Base-by-base conservation (phyloP, 2,797 vertebrate species). In the Leptatherina wallacei region DNA sequence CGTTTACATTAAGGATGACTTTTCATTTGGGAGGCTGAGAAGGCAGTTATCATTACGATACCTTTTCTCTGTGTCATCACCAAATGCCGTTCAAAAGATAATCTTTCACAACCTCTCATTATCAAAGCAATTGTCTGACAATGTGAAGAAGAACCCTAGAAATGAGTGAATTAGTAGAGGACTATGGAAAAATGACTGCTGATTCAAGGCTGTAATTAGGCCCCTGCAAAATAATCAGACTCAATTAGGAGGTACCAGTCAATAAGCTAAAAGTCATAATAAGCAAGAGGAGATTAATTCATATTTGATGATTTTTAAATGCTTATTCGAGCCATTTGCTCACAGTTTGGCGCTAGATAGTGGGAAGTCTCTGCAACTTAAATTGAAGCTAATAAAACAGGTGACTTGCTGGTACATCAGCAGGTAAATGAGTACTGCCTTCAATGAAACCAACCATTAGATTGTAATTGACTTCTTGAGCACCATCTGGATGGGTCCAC, bases 161-260 rank as follows among this genome's bases (percentile, higher is more conserved):
- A 83, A 89, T 84, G 49, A 81, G 18, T 67, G 71, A 90, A 89
- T 90, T 83, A 88, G 84, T 66, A 75, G 24, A 82, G 64, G 84
- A 83, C 86, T 88, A 85, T 84, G 72, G 85, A 86, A 88, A 86
- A 91, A 87, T 80, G 63, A 87, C 67, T 83, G 84, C 74, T 12
- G 78, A 83, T 87, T 85, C 80, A 81, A 77, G 71, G 74, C 75
- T 75, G 80, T 82, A 91, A 92, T 91, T 89, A 86, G 86, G 72
- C 84, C 85, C 78, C 83, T 65, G 68, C 86, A 78, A 92, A 91
- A 93, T 86, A 91, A 91, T 92, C 84, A 86, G 78, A 86, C 77
- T 75, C 87, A 89, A 92, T 93, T 89, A 92, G 58, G 72, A 73
- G 79, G 77, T 64, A 79, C 73, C 69, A 81, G 81, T 88, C 86